Evolutionary conservation across 2,113 vertebrate species (phyloP).

Genomic region (Sakesphorus luctuosus): DNA sequence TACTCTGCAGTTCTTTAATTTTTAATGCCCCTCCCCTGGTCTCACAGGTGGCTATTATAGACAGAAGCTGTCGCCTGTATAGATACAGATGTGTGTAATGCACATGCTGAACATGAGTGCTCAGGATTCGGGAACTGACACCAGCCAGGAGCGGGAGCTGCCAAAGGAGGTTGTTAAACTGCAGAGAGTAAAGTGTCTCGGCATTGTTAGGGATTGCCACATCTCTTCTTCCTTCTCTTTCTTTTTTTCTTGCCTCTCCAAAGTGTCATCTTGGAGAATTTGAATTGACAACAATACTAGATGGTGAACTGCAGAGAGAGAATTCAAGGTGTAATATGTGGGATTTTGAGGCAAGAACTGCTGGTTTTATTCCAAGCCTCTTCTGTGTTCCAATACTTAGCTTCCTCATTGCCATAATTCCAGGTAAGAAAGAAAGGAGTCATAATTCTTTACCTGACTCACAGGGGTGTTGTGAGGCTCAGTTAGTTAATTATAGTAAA

Average conservation of each 20-base stretch:
- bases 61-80: constrained; percentile 61
- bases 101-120: neutral
- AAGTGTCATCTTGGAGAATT: neutral
- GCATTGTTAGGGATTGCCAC: neutral
- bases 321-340: neutral
- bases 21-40: constrained; percentile 77
- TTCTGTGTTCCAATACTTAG: neutral
- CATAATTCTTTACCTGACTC: constrained; percentile 42
- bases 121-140: neutral
- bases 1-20: constrained; percentile 75
- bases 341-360: neutral
- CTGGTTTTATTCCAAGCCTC: neutral
- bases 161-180: constrained; percentile 35
- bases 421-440: neutral
- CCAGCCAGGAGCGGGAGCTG: neutral
- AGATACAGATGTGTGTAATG: constrained; percentile 49
- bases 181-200: neutral
- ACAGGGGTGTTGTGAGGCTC: constrained; percentile 50
- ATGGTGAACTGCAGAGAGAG: neutral
- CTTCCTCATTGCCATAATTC: neutral
- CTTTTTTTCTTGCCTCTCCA: neutral
- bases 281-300: neutral
- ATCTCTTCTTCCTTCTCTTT: neutral
- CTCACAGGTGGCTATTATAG: constrained; percentile 70
- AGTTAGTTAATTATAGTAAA: constrained; percentile 66